phyloP scores from a whole-genome alignment of 53 echinoderm and acorn worm genomes.

The Crossaster papposus region DNA sequence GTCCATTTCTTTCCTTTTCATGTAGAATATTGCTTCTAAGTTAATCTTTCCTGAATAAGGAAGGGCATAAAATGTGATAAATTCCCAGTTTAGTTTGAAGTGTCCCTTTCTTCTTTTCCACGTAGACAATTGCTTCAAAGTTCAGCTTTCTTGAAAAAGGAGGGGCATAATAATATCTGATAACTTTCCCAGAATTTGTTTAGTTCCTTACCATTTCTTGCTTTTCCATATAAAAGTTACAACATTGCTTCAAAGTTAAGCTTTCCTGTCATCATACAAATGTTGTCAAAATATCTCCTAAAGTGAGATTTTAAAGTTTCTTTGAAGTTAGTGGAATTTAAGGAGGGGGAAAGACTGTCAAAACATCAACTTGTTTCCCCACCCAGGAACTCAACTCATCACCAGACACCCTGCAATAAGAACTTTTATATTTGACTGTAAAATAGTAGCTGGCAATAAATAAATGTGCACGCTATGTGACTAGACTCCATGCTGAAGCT shows the following conservation, averaged over 20 bases:
- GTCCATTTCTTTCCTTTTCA: too few species aligned
- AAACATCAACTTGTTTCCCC: not conserved
- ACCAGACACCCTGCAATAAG: not conserved
- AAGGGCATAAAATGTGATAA: too few species aligned
- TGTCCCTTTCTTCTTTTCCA: too few species aligned
- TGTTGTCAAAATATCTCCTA: not conserved
- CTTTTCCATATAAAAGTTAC: too few species aligned
- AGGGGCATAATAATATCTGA: too few species aligned
- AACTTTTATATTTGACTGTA: not conserved
- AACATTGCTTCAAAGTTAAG: not conserved
- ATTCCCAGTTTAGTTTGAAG: too few species aligned
- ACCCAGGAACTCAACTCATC: not conserved
- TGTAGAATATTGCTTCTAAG: not conserved
- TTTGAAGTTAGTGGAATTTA: not conserved
- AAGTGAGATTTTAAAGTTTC: not conserved
- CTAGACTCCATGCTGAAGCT: conserved; percentile 39
- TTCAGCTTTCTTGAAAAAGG: too few species aligned
- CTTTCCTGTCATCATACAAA: not conserved
- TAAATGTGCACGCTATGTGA: conserved; percentile 9
- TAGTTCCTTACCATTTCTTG: too few species aligned
- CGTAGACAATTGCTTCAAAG: too few species aligned
- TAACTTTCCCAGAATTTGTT: too few species aligned
- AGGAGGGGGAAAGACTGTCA: not conserved
- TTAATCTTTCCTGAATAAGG: not conserved
- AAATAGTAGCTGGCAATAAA: conserved; percentile 20